phyloP scores from a whole-genome alignment of 1,140 invertebrate species.

The Popillia japonica region DNA sequence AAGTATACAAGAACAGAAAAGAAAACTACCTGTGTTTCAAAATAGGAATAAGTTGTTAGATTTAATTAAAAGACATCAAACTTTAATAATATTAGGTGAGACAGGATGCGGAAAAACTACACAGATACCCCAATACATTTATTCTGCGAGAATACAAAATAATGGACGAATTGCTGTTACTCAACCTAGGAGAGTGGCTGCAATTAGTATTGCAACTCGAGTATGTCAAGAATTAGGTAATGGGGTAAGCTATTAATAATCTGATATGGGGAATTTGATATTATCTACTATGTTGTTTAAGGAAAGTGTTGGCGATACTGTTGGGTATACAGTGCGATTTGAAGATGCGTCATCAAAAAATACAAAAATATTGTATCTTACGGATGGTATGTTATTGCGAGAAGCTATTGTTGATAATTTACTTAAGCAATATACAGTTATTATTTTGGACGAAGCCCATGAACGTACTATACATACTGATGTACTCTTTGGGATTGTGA shows the following conservation, averaged over 20 bases:
- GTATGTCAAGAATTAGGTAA: constrained; percentile 81
- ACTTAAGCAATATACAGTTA: constrained; percentile 79
- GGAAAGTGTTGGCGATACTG: constrained; percentile 70
- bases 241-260: constrained; percentile 47
- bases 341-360: constrained; percentile 80
- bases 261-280: constrained; percentile 42
- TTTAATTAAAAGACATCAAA: constrained; percentile 66
- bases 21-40: constrained; percentile 63
- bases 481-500: constrained; percentile 85
- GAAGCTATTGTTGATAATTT: constrained; percentile 83
- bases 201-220: constrained; percentile 86
- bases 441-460: constrained; percentile 97
- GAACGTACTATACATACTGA: constrained; percentile 97
- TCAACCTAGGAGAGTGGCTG: constrained; percentile 91
- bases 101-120: constrained; percentile 93
- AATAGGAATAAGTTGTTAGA: constrained; percentile 66
- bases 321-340: constrained; percentile 94
- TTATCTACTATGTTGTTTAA: constrained; percentile 40
- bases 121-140: constrained; percentile 85
- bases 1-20: constrained; percentile 63
- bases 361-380: constrained; percentile 89
- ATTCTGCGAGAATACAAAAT: constrained; percentile 66
- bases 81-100: constrained; percentile 85
- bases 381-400: constrained; percentile 93
- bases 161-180: constrained; percentile 79